Percentiles rank a stretch among this genome's conserved stretches.
Evolutionary conservation across 2,797 vertebrate genomes (phyloP).

Genomic region (Etheostoma nigrum): DNA sequence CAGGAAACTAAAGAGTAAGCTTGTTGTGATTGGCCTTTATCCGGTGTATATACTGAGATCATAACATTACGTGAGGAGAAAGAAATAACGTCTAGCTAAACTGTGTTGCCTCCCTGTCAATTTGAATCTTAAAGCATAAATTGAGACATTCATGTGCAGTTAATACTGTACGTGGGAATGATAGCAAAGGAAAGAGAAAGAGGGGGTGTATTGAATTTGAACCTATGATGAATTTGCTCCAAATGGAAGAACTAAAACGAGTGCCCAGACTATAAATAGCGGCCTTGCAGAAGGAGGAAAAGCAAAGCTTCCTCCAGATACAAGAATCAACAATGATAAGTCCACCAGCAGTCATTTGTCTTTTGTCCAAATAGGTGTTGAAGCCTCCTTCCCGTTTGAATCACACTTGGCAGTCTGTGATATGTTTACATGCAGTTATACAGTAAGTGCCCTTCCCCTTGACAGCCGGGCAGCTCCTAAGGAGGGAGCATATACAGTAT

Average conservation of each 20-base stretch:
- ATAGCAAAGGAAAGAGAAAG: not conserved
- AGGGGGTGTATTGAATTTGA: conserved; percentile 3
- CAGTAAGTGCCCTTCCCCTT: conserved; percentile 66
- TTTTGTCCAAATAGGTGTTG: conserved; percentile 73
- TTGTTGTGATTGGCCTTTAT: conserved; percentile 7
- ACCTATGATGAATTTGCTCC: not conserved
- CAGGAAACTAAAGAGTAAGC: conserved; percentile 2
- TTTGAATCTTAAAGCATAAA: conserved; percentile 14
- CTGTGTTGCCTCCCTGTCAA: not conserved
- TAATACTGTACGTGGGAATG: not conserved
- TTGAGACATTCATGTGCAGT: not conserved
- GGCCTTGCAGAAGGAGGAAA: conserved; percentile 42
- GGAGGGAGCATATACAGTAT: conserved; percentile 33
- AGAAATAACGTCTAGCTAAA: not conserved
- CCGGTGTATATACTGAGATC: not conserved
- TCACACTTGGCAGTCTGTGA: conserved; percentile 76
- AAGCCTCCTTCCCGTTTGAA: conserved; percentile 73
- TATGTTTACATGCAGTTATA: conserved; percentile 75
- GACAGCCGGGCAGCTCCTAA: conserved; percentile 63
- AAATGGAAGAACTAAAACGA: conserved; percentile 27
- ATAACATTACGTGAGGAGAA: not conserved
- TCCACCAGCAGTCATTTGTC: conserved; percentile 79
- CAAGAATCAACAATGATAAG: conserved; percentile 73
- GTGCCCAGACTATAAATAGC: conserved; percentile 67
- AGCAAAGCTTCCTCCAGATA: conserved; percentile 60